These are phyloP conservation scores for Hyphantria cunea DNA, from an alignment of 1,140 invertebrate species.

Conservation along the genomic window DNA sequence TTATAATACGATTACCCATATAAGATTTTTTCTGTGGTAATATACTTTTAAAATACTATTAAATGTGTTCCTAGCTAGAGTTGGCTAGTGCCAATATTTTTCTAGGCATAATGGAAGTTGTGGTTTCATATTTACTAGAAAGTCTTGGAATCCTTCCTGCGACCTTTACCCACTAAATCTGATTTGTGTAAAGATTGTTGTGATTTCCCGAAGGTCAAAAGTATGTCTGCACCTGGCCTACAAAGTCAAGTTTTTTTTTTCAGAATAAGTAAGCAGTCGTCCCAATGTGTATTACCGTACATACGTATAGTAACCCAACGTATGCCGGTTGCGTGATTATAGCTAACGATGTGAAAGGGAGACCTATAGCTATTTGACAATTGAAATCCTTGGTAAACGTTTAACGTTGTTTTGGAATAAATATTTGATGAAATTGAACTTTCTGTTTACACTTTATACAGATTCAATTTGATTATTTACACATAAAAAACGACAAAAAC, in stretches of 20 bases:
- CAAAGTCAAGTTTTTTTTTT: background rate
- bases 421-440: too few species aligned
- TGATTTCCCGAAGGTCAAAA: background rate
- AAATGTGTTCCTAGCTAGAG: background rate
- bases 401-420: background rate
- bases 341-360: slow-evolving; percentile 2
- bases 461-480: too few species aligned
- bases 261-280: background rate
- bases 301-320: background rate
- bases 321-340: background rate
- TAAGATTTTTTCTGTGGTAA: background rate
- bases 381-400: slow-evolving; percentile 4
- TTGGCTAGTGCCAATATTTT: too few species aligned
- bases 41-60: background rate
- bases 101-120: too few species aligned
- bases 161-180: too few species aligned
- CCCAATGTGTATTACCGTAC: background rate
- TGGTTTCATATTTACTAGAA: too few species aligned
- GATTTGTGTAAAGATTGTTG: too few species aligned
- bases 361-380: slow-evolving; percentile 1
- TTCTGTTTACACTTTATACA: too few species aligned
- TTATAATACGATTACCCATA: slow-evolving; percentile 18
- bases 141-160: too few species aligned
- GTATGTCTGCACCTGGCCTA: background rate
- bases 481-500: too few species aligned